Base-by-base conservation (phyloP, 2,888 invertebrate species). In the Meghimatium bilineatum region DNA sequence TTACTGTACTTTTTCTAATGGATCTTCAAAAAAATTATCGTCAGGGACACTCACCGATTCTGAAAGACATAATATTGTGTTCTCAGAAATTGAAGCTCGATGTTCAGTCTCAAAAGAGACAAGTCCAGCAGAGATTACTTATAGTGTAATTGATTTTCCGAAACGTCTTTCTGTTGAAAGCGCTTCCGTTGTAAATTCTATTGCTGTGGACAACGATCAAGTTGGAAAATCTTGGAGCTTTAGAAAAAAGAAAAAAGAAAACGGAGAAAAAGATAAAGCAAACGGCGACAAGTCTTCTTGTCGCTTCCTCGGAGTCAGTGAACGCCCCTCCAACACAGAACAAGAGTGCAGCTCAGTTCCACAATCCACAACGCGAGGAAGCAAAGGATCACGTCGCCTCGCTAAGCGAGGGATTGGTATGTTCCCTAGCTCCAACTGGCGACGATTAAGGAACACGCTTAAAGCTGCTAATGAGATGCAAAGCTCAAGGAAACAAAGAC, bases 381-480 rank as follows among this genome's bases (percentile, higher is more conserved):
- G 71, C 20, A 80, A 85, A 83, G 80, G 60, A 38, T 44, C 36
- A 17, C 77, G 74, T 32, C 76, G 56, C 34, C 63, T 66, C 63
- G 69, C 52, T 34, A 60, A 76, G 80, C 74, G 63, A 77, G 82
- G 82, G 72, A 29, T 56, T 76, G 63, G 80, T 72, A 85, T 83
- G 82, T 86, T 84, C 78, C 85, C 85, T 8, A 81, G 85, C 84
- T 85, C 85, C 44, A 87, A 89, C 79, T 99, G 99, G 97, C 97
- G 97, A 96, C 98, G 98, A 94, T 95, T 99, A 88, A 95, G 98
- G 89, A 97, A 97, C 82, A 98, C 98, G 77, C 92, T 94, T 52
- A 90, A 90, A 83, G 90, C 89, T 26, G 89, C 92, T 3, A 90
- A 89, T 81, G 89, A 88, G 17, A 90, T 92, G 82, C 86, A 87